Base-by-base conservation (phyloP, 2,797 vertebrate genomes). In the Channa striata region DNA sequence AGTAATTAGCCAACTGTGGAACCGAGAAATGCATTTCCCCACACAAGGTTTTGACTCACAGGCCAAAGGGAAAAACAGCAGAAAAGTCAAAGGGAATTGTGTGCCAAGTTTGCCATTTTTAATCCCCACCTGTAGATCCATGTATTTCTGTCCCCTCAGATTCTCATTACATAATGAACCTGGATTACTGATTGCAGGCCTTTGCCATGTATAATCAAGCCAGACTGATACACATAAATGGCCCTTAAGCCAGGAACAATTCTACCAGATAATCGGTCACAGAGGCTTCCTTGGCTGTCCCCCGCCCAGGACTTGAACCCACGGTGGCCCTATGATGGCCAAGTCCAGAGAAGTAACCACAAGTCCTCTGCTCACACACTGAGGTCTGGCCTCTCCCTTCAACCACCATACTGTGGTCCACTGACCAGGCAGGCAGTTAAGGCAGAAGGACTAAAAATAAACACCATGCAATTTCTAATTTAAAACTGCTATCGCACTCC, bases 351-450 rank as follows among this genome's bases (percentile, higher is more conserved):
- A 80, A 68, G 72, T 25, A 85, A 90, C 88, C 89, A 84, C 90
- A 83, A 87, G 87, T 53, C 74, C 86, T 87, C 83, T 73, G 74
- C 86, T 91, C 84, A 81, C 86, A 89, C 90, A 91, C 83, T 87
- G 90, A 92, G 89, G 88, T 92, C 91, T 92, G 90, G 92, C 92
- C 93, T 91, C 92, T 91, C 91, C 93, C 91, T 93, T 81, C 84
- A 86, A 92, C 92, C 93, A 88, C 91, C 91, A 87, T 92, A 87
- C 82, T 91, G 92, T 86, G 91, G 89, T 93, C 78, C 84, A 80
- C 90, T 92, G 92, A 91, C 91, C 91, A 87, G 89, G 76, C 54
- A 89, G 80, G 82, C 77, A 90, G 88, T 90, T 74, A 87, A 87
- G 66, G 83, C 79, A 77, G 83, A 87, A 63, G 56, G 56, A 79